Evolutionary conservation across 2,797 vertebrate species (phyloP).

Genomic region (Myoxocephalus aenaeus): DNA sequence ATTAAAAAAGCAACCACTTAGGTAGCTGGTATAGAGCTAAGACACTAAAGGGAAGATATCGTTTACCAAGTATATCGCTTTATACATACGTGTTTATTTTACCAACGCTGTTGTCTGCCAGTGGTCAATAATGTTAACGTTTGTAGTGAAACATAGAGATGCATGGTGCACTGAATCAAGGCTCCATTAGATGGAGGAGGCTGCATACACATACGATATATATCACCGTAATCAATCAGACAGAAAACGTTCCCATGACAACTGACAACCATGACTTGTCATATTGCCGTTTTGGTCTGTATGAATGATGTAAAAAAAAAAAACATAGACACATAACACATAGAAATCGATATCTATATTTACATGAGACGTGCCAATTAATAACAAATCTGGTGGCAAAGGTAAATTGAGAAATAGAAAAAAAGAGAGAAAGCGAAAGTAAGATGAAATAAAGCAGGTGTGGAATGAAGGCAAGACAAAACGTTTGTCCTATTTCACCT

Average conservation of each 20-base stretch:
- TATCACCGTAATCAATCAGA: too few relatives aligned
- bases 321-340: too few relatives aligned
- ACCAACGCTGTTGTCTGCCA: background rate
- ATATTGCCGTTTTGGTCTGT: too few relatives aligned
- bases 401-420: background rate
- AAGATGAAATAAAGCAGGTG: background rate
- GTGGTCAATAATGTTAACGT: background rate
- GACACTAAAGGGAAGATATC: background rate
- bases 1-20: background rate
- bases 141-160: background rate
- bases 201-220: too few relatives aligned
- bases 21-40: background rate
- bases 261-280: too few relatives aligned
- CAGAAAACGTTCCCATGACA: too few relatives aligned
- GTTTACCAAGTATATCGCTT: background rate
- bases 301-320: too few relatives aligned
- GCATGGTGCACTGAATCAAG: background rate
- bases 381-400: background rate
- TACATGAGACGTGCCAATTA: background rate
- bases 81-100: too few relatives aligned
- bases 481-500: background rate
- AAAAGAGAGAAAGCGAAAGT: background rate
- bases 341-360: too few relatives aligned
- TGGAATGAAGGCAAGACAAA: background rate
- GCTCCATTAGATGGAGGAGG: too few relatives aligned